Evolutionary conservation across 2,888 invertebrate genomes (phyloP).

Genomic region (Dendrolimus houi): DNA sequence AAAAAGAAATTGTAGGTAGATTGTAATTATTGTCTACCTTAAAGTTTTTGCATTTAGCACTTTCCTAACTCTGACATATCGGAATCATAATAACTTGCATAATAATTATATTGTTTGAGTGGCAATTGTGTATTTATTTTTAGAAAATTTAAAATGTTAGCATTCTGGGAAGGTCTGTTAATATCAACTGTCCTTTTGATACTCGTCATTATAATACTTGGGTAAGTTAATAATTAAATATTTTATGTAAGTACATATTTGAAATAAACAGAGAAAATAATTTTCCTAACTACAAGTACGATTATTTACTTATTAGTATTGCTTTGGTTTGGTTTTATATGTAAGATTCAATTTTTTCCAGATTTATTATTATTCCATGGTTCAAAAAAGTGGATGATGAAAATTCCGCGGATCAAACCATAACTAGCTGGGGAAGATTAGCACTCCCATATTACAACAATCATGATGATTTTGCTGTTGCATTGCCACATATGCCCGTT

Average conservation of each 20-base stretch:
- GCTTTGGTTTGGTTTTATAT: background rate
- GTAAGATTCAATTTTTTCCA: constrained; percentile 11
- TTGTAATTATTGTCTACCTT: no score
- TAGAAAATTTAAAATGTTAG: constrained; percentile 15
- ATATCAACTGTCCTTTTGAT: constrained; percentile 14
- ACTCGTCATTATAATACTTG: constrained; percentile 16
- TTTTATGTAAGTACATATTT: no score
- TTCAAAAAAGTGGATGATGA: constrained; percentile 1
- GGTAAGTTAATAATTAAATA: constrained; percentile 16
- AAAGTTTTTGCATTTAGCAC: no score
- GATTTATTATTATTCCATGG: constrained; percentile 19
- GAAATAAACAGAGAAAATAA: no score
- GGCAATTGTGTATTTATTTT: no score
- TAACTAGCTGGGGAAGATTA: constrained; percentile 13
- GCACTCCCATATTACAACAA: constrained; percentile 12
- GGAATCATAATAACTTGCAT: no score
- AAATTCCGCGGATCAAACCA: background rate
- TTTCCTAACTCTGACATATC: no score
- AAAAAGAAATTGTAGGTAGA: no score
- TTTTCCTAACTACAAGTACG: no score
- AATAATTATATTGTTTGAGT: no score
- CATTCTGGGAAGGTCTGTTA: constrained; percentile 18
- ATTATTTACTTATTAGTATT: no score
- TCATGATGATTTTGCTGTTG: constrained; percentile 15
- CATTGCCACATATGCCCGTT: constrained; percentile 18